phyloP scores from a whole-genome alignment of 2,888 invertebrate genomes.

The Cephonodes hylas region DNA sequence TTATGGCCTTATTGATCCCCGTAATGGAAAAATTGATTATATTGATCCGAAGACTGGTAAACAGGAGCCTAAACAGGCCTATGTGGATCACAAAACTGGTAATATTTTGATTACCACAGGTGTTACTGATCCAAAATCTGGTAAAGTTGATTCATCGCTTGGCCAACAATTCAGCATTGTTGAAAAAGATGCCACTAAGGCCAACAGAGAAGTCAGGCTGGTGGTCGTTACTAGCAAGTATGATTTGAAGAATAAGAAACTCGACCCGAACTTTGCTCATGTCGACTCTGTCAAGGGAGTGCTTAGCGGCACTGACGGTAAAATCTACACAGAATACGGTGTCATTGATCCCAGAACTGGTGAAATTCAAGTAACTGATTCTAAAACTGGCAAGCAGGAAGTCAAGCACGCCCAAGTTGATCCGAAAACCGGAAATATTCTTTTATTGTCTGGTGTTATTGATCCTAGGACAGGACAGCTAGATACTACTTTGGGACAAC shows the following conservation, averaged over 20 bases:
- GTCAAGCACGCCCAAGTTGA: conserved; percentile 69
- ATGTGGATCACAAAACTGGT: conserved; percentile 86
- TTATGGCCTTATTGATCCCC: conserved; percentile 84
- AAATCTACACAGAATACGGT: conserved; percentile 82
- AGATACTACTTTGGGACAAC: conserved; percentile 80
- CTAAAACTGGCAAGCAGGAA: conserved; percentile 71
- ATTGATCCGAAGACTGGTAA: conserved; percentile 84
- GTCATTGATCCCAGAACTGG: conserved; percentile 83
- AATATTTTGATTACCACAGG: conserved; percentile 84
- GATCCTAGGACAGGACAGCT: conserved; percentile 82
- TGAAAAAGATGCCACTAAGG: conserved; percentile 84
- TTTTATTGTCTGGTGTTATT: conserved; percentile 76
- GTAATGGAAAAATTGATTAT: conserved; percentile 82
- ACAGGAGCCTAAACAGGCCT: conserved; percentile 84
- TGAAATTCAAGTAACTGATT: conserved; percentile 66
- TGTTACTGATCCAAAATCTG: conserved; percentile 84
- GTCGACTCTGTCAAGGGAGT: conserved; percentile 73
- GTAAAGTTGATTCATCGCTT: conserved; percentile 83
- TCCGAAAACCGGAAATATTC: conserved; percentile 77
- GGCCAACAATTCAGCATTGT: conserved; percentile 86
- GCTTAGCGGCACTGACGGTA: conserved; percentile 82
- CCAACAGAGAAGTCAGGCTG: conserved; percentile 82
- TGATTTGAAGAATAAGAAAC: conserved; percentile 77
- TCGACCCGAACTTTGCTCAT: conserved; percentile 77
- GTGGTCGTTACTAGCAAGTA: conserved; percentile 82